Conservation (phyloP, 2,888 invertebrate genomes). For the Melieria picta region DNA sequence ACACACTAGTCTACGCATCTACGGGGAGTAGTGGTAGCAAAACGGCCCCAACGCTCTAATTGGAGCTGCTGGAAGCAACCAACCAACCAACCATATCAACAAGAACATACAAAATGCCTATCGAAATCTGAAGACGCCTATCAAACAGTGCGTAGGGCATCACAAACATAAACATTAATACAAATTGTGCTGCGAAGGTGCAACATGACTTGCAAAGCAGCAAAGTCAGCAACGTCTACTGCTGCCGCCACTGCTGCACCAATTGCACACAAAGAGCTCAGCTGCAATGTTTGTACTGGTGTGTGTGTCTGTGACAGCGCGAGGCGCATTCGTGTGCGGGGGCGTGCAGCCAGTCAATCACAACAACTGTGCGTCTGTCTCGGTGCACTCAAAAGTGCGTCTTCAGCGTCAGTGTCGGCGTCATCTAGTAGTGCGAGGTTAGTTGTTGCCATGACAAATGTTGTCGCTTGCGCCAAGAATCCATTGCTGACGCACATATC, state of each 20-base stretch:
- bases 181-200: neutral
- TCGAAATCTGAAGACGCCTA: neutral
- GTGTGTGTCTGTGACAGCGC: neutral
- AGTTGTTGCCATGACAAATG: constrained; percentile 25
- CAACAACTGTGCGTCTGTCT: too few species aligned
- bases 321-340: too few species aligned
- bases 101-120: too few species aligned
- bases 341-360: too few species aligned
- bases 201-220: too few species aligned
- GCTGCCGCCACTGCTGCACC: neutral
- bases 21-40: too few species aligned
- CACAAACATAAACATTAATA: neutral
- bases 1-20: too few species aligned
- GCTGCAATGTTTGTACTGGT: neutral
- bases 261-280: neutral
- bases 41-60: too few species aligned
- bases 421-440: constrained; percentile 21
- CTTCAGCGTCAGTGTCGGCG: neutral
- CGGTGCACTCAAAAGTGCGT: neutral
- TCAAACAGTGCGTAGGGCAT: neutral
- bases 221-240: neutral
- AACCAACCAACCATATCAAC: too few species aligned
- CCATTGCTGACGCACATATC: constrained; percentile 2
- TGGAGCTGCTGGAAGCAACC: too few species aligned
- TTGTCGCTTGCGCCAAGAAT: constrained; percentile 5